Conservation (phyloP, 2,113 vertebrate species). For the Pampusana beccarii region DNA sequence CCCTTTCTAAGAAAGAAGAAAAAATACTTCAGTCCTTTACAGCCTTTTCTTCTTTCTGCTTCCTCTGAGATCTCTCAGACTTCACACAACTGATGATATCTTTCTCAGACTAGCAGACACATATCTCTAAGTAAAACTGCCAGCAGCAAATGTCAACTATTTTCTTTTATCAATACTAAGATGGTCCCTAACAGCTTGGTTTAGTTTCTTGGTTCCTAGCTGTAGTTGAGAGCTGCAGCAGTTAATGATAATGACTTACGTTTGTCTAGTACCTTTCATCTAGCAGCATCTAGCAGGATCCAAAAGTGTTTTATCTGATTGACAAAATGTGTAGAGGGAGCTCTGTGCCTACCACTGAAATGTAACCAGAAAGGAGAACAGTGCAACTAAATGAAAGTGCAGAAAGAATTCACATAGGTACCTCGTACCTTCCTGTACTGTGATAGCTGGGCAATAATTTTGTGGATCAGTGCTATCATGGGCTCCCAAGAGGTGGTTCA, state of each 20-base stretch:
- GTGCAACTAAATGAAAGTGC: not conserved
- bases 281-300: conserved; percentile 29
- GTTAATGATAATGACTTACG: conserved; percentile 60
- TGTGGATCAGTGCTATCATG: not conserved
- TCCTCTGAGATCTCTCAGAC: conserved; percentile 68
- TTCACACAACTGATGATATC: conserved; percentile 66
- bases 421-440: not conserved
- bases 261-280: conserved; percentile 63
- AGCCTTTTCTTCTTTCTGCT: conserved; percentile 45
- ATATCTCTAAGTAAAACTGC: conserved; percentile 74
- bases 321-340: conserved; percentile 31
- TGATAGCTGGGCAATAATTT: not conserved
- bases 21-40: conserved; percentile 10
- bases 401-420: not conserved
- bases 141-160: conserved; percentile 75
- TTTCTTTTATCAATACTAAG: conserved; percentile 73
- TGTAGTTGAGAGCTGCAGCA: conserved; percentile 54
- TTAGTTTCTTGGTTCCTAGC: conserved; percentile 58
- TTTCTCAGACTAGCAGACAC: conserved; percentile 71
- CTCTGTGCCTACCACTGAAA: conserved; percentile 24
- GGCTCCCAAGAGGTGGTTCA: not conserved
- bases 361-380: not conserved
- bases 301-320: conserved; percentile 21
- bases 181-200: conserved; percentile 69
- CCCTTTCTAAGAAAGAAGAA: not conserved